Percentiles rank a stretch among this genome's conserved stretches.
phyloP scores from a whole-genome alignment of 2,113 vertebrate genomes.

The Pseudolaguvia tuberculata region DNA sequence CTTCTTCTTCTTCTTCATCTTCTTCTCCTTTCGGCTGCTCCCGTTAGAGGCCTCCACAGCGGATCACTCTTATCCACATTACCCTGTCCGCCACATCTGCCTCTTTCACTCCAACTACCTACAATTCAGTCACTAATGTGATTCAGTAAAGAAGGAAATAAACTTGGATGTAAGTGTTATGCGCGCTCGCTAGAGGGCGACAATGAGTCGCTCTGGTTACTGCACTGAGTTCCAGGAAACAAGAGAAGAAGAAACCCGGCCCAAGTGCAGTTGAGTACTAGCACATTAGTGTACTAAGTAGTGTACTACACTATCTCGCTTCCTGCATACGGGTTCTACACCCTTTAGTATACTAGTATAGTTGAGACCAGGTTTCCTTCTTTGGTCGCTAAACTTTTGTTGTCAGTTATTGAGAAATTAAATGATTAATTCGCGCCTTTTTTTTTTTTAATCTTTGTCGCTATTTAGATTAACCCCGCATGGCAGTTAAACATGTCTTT shows the following conservation, averaged over 20 bases:
- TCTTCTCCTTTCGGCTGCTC: no score
- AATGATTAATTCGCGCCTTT: no score
- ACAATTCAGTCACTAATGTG: no score
- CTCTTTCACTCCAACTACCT: no score
- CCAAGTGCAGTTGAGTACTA: neutral
- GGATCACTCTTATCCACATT: no score
- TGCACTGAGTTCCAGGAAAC: neutral
- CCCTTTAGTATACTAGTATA: neutral
- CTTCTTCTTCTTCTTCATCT: no score
- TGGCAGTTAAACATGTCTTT: slow-evolving; percentile 10
- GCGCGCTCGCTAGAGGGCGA: neutral
- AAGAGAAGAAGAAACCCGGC: slow-evolving; percentile 2
- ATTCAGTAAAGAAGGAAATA: neutral
- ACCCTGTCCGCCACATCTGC: no score
- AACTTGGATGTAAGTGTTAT: neutral
- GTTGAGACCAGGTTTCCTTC: neutral
- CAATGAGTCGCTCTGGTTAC: neutral
- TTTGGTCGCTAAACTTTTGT: neutral
- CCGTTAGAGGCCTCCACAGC: no score
- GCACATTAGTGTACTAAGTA: neutral
- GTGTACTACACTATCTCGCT: neutral
- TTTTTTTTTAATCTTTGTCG: neutral
- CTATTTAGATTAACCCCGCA: neutral
- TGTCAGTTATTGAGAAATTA: no score
- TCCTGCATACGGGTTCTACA: accelerated